Conservation (phyloP, 2,113 vertebrate species). For the Galbula dea region DNA sequence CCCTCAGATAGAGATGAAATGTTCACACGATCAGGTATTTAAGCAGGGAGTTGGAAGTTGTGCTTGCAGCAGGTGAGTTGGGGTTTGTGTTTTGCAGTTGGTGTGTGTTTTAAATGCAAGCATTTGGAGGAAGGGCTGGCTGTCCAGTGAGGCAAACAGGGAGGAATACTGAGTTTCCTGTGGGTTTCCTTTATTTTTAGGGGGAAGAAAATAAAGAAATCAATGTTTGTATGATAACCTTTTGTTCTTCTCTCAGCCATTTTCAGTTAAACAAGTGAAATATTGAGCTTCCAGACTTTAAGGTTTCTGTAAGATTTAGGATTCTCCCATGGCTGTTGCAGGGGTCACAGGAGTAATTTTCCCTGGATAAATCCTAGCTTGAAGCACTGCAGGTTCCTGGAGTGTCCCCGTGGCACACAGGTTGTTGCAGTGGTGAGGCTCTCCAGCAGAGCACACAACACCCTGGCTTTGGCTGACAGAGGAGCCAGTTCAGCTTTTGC, state of each 20-base stretch:
- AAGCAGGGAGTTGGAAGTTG: neutral
- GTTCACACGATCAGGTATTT: neutral
- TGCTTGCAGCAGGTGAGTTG: neutral
- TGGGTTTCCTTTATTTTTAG: neutral
- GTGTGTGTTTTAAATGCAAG: neutral
- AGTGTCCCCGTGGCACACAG: too few species aligned
- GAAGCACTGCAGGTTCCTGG: too few species aligned
- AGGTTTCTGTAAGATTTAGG: too few species aligned
- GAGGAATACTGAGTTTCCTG: neutral
- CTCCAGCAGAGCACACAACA: too few species aligned
- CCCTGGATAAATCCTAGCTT: too few species aligned
- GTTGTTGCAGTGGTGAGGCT: too few species aligned
- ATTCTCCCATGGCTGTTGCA: too few species aligned
- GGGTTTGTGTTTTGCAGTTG: neutral
- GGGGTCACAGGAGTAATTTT: too few species aligned
- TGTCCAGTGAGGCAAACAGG: neutral
- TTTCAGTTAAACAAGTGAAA: neutral
- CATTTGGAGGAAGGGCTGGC: neutral
- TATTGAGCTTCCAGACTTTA: too few species aligned
- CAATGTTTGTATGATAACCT: neutral
- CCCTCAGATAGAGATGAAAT: neutral
- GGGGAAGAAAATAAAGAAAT: neutral
- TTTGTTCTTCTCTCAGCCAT: accelerated
- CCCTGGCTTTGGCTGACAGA: too few species aligned
- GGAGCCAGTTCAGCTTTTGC: too few species aligned